Percentiles rank a stretch among this genome's conserved stretches.
phyloP scores from a whole-genome alignment of 35 echinoderm and acorn worm species.

The Apostichopus californicus region DNA sequence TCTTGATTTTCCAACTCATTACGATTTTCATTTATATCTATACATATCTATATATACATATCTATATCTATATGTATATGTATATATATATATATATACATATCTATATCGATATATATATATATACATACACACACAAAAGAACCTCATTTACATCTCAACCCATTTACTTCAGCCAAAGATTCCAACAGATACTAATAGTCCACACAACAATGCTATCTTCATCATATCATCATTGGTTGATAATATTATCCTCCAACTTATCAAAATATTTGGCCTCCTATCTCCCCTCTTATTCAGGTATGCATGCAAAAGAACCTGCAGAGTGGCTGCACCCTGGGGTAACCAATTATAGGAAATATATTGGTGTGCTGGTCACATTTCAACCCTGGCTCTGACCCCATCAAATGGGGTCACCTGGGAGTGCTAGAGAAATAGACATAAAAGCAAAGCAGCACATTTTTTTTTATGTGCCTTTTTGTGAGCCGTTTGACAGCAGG shows the following conservation, averaged over 20 bases:
- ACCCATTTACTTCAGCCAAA: too few species aligned
- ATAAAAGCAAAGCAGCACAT: neutral
- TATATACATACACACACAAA: too few species aligned
- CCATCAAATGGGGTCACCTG: conserved; percentile 32
- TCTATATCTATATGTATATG: too few species aligned
- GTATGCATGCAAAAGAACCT: neutral
- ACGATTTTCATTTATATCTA: too few species aligned
- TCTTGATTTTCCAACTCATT: too few species aligned
- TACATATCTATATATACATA: too few species aligned
- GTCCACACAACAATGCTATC: neutral
- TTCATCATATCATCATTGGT: conserved; percentile 3
- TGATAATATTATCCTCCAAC: conserved; percentile 34
- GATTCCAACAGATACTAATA: neutral
- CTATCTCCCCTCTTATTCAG: neutral
- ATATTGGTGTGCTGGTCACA: conserved; percentile 42
- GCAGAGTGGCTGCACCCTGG: conserved; percentile 22
- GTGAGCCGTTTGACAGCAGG: neutral
- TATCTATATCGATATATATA: too few species aligned
- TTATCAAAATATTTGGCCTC: conserved; percentile 52
- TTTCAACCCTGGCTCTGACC: conserved; percentile 45
- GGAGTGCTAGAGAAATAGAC: neutral
- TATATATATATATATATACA: too few species aligned
- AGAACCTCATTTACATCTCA: too few species aligned
- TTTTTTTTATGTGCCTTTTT: neutral
- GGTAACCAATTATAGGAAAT: conserved; percentile 50